These are phyloP conservation scores for Ectropis grisescens DNA, from an alignment of 1,140 invertebrate species.

Conservation along the genomic window DNA sequence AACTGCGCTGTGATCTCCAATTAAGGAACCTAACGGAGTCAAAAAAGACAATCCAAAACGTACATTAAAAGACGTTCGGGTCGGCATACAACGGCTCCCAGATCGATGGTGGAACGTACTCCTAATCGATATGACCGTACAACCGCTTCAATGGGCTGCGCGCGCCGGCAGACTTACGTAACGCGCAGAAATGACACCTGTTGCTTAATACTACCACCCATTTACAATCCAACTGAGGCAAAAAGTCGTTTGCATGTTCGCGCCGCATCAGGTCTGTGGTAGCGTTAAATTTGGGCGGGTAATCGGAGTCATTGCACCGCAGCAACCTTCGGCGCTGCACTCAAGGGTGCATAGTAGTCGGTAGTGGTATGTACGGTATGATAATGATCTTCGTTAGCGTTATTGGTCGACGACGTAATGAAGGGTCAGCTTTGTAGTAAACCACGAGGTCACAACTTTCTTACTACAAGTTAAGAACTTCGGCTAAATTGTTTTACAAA, in stretches of 20 bases:
- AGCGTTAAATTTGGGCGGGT: conserved; percentile 32
- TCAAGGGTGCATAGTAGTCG: conserved; percentile 59
- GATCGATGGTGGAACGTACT: conserved; percentile 51
- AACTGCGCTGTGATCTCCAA: no score
- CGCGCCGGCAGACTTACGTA: conserved; percentile 55
- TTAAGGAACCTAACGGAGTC: no score
- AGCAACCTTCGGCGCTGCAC: conserved; percentile 59
- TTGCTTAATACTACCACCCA: conserved; percentile 56
- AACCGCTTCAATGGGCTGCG: conserved; percentile 56
- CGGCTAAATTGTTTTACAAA: no score
- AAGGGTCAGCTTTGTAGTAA: conserved; percentile 12
- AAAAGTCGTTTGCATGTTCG: conserved; percentile 24
- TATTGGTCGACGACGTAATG: conserved; percentile 30
- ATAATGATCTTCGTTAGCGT: conserved; percentile 57
- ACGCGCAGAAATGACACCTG: conserved; percentile 53
- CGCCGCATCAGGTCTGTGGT: no score
- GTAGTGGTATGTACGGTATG: conserved; percentile 26
- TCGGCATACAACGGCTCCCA: conserved; percentile 16
- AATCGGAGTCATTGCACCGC: conserved; percentile 53
- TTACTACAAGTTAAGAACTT: neutral
- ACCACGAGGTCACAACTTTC: neutral
- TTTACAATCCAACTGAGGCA: conserved; percentile 37
- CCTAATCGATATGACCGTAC: conserved; percentile 53
- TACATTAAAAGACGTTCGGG: conserved; percentile 34
- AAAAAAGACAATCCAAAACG: conserved; percentile 20